Base-by-base conservation (phyloP, 2,113 vertebrate genomes). In the Pycnonotus jocosus region DNA sequence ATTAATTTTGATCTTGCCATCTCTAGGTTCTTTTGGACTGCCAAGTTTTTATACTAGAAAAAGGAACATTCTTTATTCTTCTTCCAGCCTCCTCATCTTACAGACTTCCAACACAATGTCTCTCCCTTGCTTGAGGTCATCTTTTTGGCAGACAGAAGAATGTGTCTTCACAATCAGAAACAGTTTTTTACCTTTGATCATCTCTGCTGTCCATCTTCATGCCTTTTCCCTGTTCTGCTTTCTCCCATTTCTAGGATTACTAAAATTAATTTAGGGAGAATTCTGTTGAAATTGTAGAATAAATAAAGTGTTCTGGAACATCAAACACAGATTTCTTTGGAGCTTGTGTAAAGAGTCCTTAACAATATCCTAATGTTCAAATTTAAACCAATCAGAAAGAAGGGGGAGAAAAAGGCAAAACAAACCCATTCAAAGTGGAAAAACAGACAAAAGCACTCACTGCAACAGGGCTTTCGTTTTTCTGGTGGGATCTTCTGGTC, bases 391-490 rank as follows among this genome's bases (percentile, higher is more conserved):
- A 47, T 6, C 27, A 45, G 9, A 56, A 66, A 47, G 16, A 23
- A 57, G 4, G 48, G 6, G 3, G 7, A 4, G 5, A 2, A 27
- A 33, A n/a, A 6, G 33, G 6, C 1, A 42, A 84, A 78, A 4
- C 23, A 82, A 91, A 72, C 7, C 21, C n/a, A 80, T 20, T 70
- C 40, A 35, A 76, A 90, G 24, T 13, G 3, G 14, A 85, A 92
- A 92, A 72, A 16, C 3, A 57, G 18, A 64, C 33, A 57, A 61
- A 69, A 73, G 60, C 38, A 98, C 99, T 98, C 97, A 99, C 99
- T 99, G 98, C 71, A 99, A 97, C 66, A 99, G 90, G 8, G 98
- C 98, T 97, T 99, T 99, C 2, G 99, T 99, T 98, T 98, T 99
- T 93, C 98, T 97, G 54, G 98, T 97, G 44, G 98, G 98, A 95